Evolutionary conservation across 2,113 vertebrate species (phyloP).

Genomic region (Epinephelus fuscoguttatus): DNA sequence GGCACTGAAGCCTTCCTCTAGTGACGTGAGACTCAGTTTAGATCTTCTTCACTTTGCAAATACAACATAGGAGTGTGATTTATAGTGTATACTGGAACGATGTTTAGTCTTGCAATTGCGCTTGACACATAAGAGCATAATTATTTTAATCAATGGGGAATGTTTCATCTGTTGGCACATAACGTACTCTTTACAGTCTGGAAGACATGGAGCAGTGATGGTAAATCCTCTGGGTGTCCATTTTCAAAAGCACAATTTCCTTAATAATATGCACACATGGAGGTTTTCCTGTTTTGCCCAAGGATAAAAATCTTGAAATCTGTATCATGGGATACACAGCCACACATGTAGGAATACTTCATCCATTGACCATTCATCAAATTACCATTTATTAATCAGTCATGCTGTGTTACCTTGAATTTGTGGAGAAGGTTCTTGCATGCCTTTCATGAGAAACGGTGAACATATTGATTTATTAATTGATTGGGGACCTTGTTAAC

Average conservation of each 20-base stretch:
- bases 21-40: background rate
- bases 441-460: too few relatives aligned
- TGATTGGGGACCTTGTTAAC: too few relatives aligned
- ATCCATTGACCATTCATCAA: too few relatives aligned
- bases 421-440: too few relatives aligned
- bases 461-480: too few relatives aligned
- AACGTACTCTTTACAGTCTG: slow-evolving; percentile 15
- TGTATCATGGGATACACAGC: background rate
- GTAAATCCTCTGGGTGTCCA: slow-evolving; percentile 12
- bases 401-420: too few relatives aligned
- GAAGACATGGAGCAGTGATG: slow-evolving; percentile 29
- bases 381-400: too few relatives aligned
- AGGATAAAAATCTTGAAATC: background rate
- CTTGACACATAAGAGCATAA: background rate
- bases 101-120: background rate
- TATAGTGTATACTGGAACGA: background rate
- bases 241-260: slow-evolving; percentile 6
- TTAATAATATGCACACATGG: background rate
- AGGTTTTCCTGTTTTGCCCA: slow-evolving; percentile 11
- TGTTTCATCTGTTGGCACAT: slow-evolving; percentile 16
- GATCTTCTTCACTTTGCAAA: background rate
- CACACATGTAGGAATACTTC: too few relatives aligned
- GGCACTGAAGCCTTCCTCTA: too few relatives aligned
- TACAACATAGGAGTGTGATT: background rate
- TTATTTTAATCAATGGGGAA: background rate